Percentiles rank a stretch among this genome's conserved stretches.
Conservation (phyloP, 2,797 vertebrate genomes). For the Platalea minor region DNA sequence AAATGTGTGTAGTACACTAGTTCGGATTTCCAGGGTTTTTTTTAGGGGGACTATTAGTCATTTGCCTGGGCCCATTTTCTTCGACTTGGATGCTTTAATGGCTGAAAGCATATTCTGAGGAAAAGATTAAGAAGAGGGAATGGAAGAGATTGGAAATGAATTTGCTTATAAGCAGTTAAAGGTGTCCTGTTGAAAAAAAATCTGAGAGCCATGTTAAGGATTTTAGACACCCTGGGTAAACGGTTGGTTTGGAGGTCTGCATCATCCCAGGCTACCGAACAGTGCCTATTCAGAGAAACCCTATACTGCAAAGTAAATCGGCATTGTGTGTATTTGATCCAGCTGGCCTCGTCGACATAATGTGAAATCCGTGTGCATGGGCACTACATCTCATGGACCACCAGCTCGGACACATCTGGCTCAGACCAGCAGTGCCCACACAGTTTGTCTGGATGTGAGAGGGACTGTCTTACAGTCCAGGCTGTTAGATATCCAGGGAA, state of each 20-base stretch:
- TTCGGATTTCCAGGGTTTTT: background rate
- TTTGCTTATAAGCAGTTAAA: background rate
- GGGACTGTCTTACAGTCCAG: background rate
- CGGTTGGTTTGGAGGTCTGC: background rate
- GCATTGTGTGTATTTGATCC: background rate
- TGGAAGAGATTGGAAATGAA: background rate
- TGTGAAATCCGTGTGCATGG: background rate
- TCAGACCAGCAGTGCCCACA: background rate
- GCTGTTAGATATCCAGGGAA: background rate
- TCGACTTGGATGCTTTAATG: slow-evolving; percentile 1
- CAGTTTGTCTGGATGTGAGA: background rate
- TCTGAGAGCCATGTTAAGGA: background rate
- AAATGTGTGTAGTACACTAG: slow-evolving; percentile 11
- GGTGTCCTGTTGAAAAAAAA: background rate
- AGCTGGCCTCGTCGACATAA: background rate
- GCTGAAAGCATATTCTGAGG: slow-evolving; percentile 31
- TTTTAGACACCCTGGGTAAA: background rate
- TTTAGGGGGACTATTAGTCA: slow-evolving; percentile 1
- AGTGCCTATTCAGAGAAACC: background rate
- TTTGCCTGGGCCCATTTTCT: slow-evolving; percentile 41
- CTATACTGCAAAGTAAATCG: background rate
- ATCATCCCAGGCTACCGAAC: background rate
- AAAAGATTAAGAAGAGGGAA: slow-evolving; percentile 16
- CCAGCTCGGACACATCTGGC: background rate
- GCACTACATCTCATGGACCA: background rate